Evolutionary conservation across 2,888 invertebrate species (phyloP), one percentile per base, ranked within the genome.

Genomic region (Phalangium opilio): DNA sequence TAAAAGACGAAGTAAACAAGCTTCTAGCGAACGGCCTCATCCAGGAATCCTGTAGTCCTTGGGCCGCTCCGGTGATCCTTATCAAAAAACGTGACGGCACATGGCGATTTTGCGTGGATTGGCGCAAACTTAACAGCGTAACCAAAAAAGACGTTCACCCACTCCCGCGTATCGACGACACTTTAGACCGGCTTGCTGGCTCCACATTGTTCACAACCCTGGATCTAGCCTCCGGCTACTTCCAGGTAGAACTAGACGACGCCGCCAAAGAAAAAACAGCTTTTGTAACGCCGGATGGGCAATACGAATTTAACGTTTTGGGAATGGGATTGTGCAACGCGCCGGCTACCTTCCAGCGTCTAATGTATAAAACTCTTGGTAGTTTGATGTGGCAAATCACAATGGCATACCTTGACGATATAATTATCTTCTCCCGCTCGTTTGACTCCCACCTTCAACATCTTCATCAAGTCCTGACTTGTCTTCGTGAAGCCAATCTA

Each of bases 281-380:
- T 1, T 61, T 62, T 44, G 44, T 51, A 0, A 50, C 48, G 1
- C 51, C 51, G 2, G 17, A 49, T 8, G 57, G 58, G 1, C 48
- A 53, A 3, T 61, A 51, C 41, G 52, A 62, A 46, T 63, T 58
- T 36, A 52, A 45, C 11, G 52, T 55, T 2, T 55, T 61, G 53
- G 57, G 57, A 2, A 59, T 61, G 45, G 59, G 59, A 0, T 42
- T 62, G 2, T 43, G 46, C 4, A 58, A 58, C 44, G 58, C 58
- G 1, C 38, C 54, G 2, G 51, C 52, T 1, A 56, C 58, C 1
- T 61, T 57, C 41, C 55, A 58, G 41, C 51, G 57, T 3, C 47
- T 53, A n/a, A 59, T 61, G 56, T 49, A 59, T n/a, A 43, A 27
- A 14, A 20, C 56, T 2, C 43, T 60, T 10, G 33, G 43, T 3